A percentile compares a stretch with the other conserved stretches of the same genome.
Conservation (phyloP, 2,888 invertebrate genomes). For the Troilus luridus region DNA sequence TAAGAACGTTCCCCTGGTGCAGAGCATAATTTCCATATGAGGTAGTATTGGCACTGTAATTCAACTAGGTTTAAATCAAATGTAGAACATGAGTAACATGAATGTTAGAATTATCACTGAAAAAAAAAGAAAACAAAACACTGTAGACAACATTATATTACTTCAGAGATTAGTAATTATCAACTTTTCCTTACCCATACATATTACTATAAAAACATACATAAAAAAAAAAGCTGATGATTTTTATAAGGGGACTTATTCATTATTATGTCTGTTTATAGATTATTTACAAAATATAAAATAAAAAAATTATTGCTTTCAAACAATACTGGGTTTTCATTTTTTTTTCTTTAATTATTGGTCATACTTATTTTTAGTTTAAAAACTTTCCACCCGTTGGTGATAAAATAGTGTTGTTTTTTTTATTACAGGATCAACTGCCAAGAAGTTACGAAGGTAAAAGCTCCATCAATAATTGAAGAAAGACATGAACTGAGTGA, state of each 20-base stretch:
- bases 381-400: not conserved
- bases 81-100: not conserved
- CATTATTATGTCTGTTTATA: too few species aligned
- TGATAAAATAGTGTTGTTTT: not conserved
- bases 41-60: not conserved
- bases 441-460: constrained; percentile 57
- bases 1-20: too few species aligned
- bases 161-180: not conserved
- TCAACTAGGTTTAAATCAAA: not conserved
- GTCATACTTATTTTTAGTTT: not conserved
- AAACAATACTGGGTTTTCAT: too few species aligned
- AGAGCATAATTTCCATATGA: too few species aligned
- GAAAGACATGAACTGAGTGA: constrained; percentile 33
- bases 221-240: not conserved
- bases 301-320: too few species aligned
- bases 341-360: too few species aligned
- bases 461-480: constrained; percentile 43
- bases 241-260: too few species aligned
- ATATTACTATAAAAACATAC: not conserved
- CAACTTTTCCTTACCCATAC: not conserved
- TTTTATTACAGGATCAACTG: constrained; percentile 61
- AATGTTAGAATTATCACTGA: too few species aligned
- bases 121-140: too few species aligned
- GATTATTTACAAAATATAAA: too few species aligned
- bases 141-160: too few species aligned